Conservation (phyloP, 2,797 vertebrate species). For the Darevskia nairensis region DNA sequence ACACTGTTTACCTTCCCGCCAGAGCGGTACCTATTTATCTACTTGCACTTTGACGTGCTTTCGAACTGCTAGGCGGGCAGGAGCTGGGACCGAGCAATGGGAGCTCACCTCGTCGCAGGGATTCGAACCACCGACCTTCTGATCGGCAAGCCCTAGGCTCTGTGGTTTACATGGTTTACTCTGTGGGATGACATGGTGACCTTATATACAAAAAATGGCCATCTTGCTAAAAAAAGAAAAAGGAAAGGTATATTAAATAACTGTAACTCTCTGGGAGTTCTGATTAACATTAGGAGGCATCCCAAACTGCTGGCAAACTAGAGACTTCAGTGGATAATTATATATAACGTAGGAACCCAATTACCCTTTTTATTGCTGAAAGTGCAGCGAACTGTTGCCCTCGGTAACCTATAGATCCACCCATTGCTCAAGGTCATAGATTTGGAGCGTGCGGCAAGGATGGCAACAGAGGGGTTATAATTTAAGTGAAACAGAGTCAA, state of each 20-base stretch:
- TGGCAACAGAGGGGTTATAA: slow-evolving; percentile 31
- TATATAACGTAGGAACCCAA: not conserved
- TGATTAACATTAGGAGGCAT: not conserved
- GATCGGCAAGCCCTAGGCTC: too few relatives aligned
- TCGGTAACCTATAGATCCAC: not conserved
- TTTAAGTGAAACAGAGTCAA: slow-evolving; percentile 41
- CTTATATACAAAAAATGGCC: not conserved
- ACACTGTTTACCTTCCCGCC: too few relatives aligned
- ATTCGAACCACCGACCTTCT: too few relatives aligned
- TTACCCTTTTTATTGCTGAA: slow-evolving; percentile 38
- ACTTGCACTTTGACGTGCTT: too few relatives aligned
- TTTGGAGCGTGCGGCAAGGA: slow-evolving; percentile 30
- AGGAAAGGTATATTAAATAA: slow-evolving; percentile 18
- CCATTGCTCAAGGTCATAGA: slow-evolving; percentile 12
- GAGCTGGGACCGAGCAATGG: too few relatives aligned
- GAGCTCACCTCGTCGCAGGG: too few relatives aligned
- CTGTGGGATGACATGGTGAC: not conserved
- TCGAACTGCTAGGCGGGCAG: too few relatives aligned
- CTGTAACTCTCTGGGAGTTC: not conserved
- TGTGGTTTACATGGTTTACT: too few relatives aligned
- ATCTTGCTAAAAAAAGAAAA: slow-evolving; percentile 22
- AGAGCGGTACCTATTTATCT: too few relatives aligned
- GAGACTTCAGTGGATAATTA: slow-evolving; percentile 1
- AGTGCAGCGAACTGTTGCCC: not conserved
- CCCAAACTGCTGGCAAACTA: not conserved